Base-by-base conservation (phyloP, 2,888 invertebrate genomes). In the Meloe dianella region DNA sequence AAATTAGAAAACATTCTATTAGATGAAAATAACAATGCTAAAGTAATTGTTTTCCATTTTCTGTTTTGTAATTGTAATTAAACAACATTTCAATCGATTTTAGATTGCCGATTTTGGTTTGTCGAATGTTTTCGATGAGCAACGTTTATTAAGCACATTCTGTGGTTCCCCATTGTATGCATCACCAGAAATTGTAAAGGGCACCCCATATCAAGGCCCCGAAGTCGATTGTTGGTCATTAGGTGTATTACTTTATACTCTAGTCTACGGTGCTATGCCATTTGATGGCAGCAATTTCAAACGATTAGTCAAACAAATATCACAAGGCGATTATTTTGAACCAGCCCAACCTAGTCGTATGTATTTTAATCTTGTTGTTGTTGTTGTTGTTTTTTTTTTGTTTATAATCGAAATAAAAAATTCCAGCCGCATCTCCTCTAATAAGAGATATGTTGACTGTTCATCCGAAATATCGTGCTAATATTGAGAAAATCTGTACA, bases 221-320 rank as follows among this genome's bases (percentile, higher is more conserved):
- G 98, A 99, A 89, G 97, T 93, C 61, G 93, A 93, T 80, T 93
- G 93, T 81, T 93, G 93, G 98, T 98, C 98, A 27, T 85, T 99
- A 70, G 99, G 98, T 64, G 98, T 99, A 60, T 88, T 99, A 59
- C 87, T 99, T 10, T 99, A 99, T 84, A 98, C 98, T 58, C 88
- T 99, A 79, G 98, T 99, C 74, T 99, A 98, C 84, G 98, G 98
- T 76, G 97, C 98, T 73, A 99, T 99, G 99, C 99, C 95, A 63
- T 98, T 98, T 83, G 98, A 98, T 85, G 98, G 98, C 69, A 95
- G 96, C 71, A 97, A 98, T 86, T 98, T 98, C 85, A 97, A 97
- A 85, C 90, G 95, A 78, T 90, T 99, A 80, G 97, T 97, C 71
- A 92, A 94, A 81, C 97, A 98, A 85, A 98, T 98, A 81, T 97